These are phyloP conservation scores for Temnothorax curvispinosus DNA, from an alignment of 1,140 invertebrate genomes.

Conservation along the genomic window DNA sequence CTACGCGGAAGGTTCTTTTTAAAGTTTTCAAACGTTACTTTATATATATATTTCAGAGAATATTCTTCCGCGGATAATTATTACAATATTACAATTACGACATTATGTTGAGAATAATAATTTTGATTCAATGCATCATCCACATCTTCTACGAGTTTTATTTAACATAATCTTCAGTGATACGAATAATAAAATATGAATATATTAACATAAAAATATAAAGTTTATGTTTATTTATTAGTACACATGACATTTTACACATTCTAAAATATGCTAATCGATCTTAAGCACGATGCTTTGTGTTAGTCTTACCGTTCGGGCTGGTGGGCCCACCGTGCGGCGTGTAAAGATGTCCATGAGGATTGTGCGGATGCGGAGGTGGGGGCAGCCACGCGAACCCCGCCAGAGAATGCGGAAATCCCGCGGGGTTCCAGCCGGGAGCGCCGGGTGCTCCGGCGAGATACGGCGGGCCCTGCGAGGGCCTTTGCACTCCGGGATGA, in stretches of 20 bases:
- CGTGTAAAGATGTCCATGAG: conserved; percentile 84
- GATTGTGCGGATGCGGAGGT: conserved; percentile 84
- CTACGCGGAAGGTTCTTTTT: not conserved
- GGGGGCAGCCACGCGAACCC: conserved; percentile 84
- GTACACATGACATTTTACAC: not conserved
- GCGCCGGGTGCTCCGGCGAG: conserved; percentile 77
- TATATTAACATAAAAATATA: not conserved
- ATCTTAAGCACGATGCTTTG: not conserved
- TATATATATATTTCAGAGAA: not conserved
- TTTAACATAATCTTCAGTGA: not conserved
- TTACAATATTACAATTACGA: not conserved
- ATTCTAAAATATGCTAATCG: not conserved
- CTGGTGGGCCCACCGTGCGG: conserved; percentile 83
- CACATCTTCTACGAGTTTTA: not conserved
- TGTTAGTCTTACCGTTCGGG: conserved; percentile 82
- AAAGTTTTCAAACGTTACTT: not conserved
- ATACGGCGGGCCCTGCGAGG: conserved; percentile 79
- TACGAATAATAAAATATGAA: not conserved
- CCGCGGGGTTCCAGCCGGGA: conserved; percentile 81
- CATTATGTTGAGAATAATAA: not conserved
- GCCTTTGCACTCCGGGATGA: conserved; percentile 84
- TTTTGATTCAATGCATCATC: not conserved
- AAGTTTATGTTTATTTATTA: not conserved
- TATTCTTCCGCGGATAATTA: not conserved
- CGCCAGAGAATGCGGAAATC: conserved; percentile 84